Evolutionary conservation across 2,113 vertebrate genomes (phyloP).

Genomic region (Bucco capensis): DNA sequence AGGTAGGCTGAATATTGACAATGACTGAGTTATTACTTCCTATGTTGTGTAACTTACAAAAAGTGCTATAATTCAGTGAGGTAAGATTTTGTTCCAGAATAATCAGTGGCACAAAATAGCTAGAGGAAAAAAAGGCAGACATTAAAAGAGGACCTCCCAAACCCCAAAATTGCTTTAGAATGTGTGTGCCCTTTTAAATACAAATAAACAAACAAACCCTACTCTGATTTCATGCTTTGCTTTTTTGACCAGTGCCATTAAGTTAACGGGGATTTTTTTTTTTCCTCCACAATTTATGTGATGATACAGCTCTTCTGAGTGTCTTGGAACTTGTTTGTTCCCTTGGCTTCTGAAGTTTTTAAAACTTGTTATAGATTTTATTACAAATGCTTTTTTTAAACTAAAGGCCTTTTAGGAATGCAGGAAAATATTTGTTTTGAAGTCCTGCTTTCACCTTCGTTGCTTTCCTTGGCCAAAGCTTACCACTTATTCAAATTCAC

Average conservation of each 20-base stretch:
- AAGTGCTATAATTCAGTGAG: slow-evolving; percentile 8
- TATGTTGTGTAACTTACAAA: slow-evolving; percentile 12
- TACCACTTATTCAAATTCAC: slow-evolving; percentile 44
- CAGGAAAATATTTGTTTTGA: slow-evolving; percentile 70
- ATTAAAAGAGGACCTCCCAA: background rate
- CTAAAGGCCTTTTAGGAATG: slow-evolving; percentile 64
- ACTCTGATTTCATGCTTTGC: background rate
- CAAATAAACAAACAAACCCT: background rate
- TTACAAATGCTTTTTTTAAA: slow-evolving; percentile 60
- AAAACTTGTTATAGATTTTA: slow-evolving; percentile 59
- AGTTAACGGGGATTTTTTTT: background rate
- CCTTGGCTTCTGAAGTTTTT: slow-evolving; percentile 47
- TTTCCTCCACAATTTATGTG: background rate
- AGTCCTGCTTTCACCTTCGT: slow-evolving; percentile 48
- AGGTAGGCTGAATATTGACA: slow-evolving; percentile 3
- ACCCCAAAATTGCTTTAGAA: background rate
- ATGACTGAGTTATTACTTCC: slow-evolving; percentile 17
- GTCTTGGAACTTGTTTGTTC: slow-evolving; percentile 39
- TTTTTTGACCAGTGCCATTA: slow-evolving; percentile 23
- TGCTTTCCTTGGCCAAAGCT: slow-evolving; percentile 60
- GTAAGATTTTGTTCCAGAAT: slow-evolving; percentile 43
- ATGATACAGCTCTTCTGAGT: slow-evolving; percentile 29
- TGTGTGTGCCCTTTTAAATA: background rate
- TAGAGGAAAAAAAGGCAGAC: background rate
- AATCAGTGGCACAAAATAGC: slow-evolving; percentile 33